Evolutionary conservation across 1,140 invertebrate genomes (phyloP), one percentile per base, ranked within the genome.

Genomic region (Drosophila lacertosa): DNA sequence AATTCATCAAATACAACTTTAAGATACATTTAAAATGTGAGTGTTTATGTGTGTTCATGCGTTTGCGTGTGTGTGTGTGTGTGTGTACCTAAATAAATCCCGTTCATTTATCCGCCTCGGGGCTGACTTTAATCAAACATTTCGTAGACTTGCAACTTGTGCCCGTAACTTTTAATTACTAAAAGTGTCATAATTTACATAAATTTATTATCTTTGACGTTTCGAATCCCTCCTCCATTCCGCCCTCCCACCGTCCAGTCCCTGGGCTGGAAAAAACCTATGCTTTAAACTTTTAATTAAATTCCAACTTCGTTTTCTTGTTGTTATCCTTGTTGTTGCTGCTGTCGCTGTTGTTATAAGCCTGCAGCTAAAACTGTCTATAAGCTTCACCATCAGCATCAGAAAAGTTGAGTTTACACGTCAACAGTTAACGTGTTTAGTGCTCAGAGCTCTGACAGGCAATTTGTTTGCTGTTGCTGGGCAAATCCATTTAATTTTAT

Each of bases 231-330:
- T 4, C 18, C 33, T 20, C 15, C 11, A 16, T 9, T 16, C 2
- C 15, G 7, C 39, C 1, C 11, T n/a, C 22, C 42, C n/a, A n/a
- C 3, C 16, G 18, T 7, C 9, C 3, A 4, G 35, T 13, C 11
- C 0, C n/a, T n/a, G n/a, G n/a, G 3, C 44, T 26, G 1, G 13
- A 22, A 22, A 37, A 47, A 77, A 42, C 55, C 58, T 67, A 70
- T 70, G 64, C 65, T 70, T 77, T 84, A 54, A 84, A 86, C 64
- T 84, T 84, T 86, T 86, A 86, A 84, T 84, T 86, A 86, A 84
- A 84, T 86, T 86, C 57, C 77, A 77, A 77, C 33, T 76, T 73
- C 37, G 35, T 40, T 57, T 22, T 22, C 10, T 20, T 39, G 32
- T 5, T 15, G 20, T 11, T 47, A 37, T 15, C 11, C 16, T 9